A percentile compares a stretch with the other conserved stretches of the same genome.
These are phyloP conservation scores for Nebria ingens DNA, from an alignment of 1,140 invertebrate genomes.

Conservation along the genomic window DNA sequence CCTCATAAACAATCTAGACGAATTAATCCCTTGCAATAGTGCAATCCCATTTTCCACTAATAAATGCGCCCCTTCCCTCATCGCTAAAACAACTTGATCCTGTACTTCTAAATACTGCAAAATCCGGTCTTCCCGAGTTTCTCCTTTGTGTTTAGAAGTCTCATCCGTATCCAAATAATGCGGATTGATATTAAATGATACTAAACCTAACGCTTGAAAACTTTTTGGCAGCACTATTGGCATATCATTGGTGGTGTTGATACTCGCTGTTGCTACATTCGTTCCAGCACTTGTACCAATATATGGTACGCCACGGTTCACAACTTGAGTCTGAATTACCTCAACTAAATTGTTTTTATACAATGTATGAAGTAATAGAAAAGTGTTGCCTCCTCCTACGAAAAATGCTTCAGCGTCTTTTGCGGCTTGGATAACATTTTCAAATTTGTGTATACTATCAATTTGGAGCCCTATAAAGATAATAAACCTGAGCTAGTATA, in stretches of 20 bases:
- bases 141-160: conserved; percentile 58
- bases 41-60: conserved; percentile 48
- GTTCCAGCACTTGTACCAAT: conserved; percentile 74
- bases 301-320: conserved; percentile 57
- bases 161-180: conserved; percentile 62
- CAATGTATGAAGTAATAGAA: conserved; percentile 57
- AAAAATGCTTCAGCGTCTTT: conserved; percentile 57
- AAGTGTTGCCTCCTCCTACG: conserved; percentile 75
- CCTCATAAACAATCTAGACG: conserved; percentile 54
- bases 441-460: conserved; percentile 49
- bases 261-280: conserved; percentile 68
- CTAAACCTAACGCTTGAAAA: conserved; percentile 59
- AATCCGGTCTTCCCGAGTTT: conserved; percentile 61
- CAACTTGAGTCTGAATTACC: conserved; percentile 49
- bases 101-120: conserved; percentile 51
- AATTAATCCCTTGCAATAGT: conserved; percentile 46
- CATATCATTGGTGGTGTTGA: conserved; percentile 79
- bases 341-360: conserved; percentile 58
- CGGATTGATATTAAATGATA: conserved; percentile 80
- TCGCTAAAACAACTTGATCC: conserved; percentile 49
- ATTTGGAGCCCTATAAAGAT: conserved; percentile 40
- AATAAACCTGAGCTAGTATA: conserved; percentile 17
- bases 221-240: conserved; percentile 66
- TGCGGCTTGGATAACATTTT: conserved; percentile 45
- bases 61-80: conserved; percentile 60